Evolutionary conservation across 92 coral and sea anemone genomes (phyloP).

Genomic region (Bergia sp.): DNA sequence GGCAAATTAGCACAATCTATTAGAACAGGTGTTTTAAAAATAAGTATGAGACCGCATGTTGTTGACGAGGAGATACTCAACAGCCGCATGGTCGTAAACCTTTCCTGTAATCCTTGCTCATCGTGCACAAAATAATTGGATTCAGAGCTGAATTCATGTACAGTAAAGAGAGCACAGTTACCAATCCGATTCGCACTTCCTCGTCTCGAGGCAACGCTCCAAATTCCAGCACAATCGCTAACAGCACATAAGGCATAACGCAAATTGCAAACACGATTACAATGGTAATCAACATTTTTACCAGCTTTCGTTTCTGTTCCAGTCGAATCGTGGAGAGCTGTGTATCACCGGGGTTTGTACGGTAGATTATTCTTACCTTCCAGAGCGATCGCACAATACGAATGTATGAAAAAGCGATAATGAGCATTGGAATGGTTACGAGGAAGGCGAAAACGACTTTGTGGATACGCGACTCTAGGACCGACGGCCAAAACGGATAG

Average conservation of each 20-base stretch:
- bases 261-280: slow-evolving; percentile 90
- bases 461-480: slow-evolving; percentile 41
- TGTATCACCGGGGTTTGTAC: slow-evolving; percentile 65
- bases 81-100: slow-evolving; percentile 84
- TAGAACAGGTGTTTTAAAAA: not conserved
- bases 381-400: slow-evolving; percentile 57
- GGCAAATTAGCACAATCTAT: slow-evolving; percentile 23
- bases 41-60: not conserved
- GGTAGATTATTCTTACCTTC: slow-evolving; percentile 42
- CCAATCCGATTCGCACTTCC: slow-evolving; percentile 63
- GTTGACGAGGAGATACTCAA: slow-evolving; percentile 27
- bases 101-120: slow-evolving; percentile 96
- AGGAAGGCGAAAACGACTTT: slow-evolving; percentile 33
- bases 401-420: slow-evolving; percentile 58
- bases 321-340: slow-evolving; percentile 70
- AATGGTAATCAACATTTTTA: slow-evolving; percentile 89
- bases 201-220: slow-evolving; percentile 50
- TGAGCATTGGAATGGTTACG: slow-evolving; percentile 40
- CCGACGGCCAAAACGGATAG: slow-evolving; percentile 45
- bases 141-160: slow-evolving; percentile 94
- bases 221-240: slow-evolving; percentile 76
- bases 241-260: slow-evolving; percentile 75
- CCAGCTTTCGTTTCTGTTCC: slow-evolving; percentile 92
- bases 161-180: slow-evolving; percentile 76
- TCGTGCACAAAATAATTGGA: slow-evolving; percentile 88